Evolutionary conservation across 1,140 invertebrate species (phyloP).

Genomic region (Bombus terrestris): DNA sequence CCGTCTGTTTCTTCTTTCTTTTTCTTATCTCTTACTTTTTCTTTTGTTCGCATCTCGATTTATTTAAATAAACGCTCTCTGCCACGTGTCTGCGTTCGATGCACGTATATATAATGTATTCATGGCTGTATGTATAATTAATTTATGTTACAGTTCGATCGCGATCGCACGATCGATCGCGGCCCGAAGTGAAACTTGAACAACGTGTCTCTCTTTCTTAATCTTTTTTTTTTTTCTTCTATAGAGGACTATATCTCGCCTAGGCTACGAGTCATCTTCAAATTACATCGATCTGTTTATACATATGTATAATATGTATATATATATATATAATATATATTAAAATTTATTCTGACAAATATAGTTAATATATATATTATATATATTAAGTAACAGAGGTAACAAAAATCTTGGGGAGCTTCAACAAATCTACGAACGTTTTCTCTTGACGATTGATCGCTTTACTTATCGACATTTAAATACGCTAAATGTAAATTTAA

Average conservation of each 20-base stretch:
- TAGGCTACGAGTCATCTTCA: constrained; percentile 74
- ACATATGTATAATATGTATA: constrained; percentile 66
- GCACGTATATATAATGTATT: constrained; percentile 64
- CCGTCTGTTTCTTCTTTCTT: not conserved
- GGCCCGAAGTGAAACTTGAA: constrained; percentile 76
- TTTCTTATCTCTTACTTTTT: not conserved
- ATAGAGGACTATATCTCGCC: constrained; percentile 70
- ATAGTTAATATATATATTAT: constrained; percentile 62
- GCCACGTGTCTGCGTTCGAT: constrained; percentile 51
- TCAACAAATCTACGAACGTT: constrained; percentile 67
- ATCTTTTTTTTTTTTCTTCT: constrained; percentile 45
- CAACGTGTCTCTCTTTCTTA: constrained; percentile 68
- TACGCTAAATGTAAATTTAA: constrained; percentile 63
- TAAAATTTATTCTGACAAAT: constrained; percentile 76
- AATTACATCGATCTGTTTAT: constrained; percentile 79
- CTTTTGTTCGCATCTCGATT: not conserved
- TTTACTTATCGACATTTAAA: constrained; percentile 54
- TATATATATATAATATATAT: constrained; percentile 66
- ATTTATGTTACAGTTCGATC: constrained; percentile 68
- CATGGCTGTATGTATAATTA: constrained; percentile 64
- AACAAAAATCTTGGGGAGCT: constrained; percentile 65
- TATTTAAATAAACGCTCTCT: constrained; percentile 61
- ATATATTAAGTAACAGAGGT: constrained; percentile 73
- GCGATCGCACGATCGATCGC: constrained; percentile 38
- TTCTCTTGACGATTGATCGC: constrained; percentile 34